Base-by-base conservation (phyloP, 2,797 vertebrate species). In the Rhinatrema bivittatum region DNA sequence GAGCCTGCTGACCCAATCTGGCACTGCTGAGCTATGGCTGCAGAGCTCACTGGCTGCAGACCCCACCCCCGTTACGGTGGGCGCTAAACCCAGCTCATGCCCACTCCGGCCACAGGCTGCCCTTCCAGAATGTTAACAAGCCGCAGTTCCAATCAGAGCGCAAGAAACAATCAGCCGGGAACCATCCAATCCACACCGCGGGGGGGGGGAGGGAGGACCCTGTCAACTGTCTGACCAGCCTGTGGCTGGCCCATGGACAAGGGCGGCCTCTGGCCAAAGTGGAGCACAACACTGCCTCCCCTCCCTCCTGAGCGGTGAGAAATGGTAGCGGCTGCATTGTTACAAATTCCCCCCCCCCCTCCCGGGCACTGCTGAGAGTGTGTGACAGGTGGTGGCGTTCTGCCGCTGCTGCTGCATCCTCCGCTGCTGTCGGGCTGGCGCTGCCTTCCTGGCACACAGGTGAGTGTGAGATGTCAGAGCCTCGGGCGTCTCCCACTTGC, bases 261-360 rank as follows among this genome's bases (percentile, higher is more conserved):
- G 6, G 25, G 9, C 20, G 16, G 36, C 31, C 23, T 2, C 27
- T 11, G 44, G 32, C 32, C 5, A 14, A 19, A 13, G 29, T 14
- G n/a, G n/a, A n/a, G n/a, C n/a, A n/a, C n/a, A n/a, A 50, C 61
- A 29, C 60, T 53, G 41, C 39, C 43, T 36, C 36, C 50, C 56
- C 67, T 58, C 53, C 58, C 65, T 73, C 60, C 73, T 62, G 65
- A 60, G 49, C 65, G 74, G 76, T 65, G 60, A 70, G 73, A 76
- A 74, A 77, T 71, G 77, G 76, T 68, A 62, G 72, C 57, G 74
- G 68, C 70, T 64, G 60, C 65, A 63, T 64, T 74, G 54, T 72
- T 76, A 75, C 73, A 74, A 74, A 74, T 65, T 65, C 68, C 68
- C 71, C 71, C n/a, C n/a, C n/a, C 68, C 68, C 71, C 68, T 51